Evolutionary conservation across 2,888 invertebrate species (phyloP), one percentile per base, ranked within the genome.

Genomic region (Pteria penguin): DNA sequence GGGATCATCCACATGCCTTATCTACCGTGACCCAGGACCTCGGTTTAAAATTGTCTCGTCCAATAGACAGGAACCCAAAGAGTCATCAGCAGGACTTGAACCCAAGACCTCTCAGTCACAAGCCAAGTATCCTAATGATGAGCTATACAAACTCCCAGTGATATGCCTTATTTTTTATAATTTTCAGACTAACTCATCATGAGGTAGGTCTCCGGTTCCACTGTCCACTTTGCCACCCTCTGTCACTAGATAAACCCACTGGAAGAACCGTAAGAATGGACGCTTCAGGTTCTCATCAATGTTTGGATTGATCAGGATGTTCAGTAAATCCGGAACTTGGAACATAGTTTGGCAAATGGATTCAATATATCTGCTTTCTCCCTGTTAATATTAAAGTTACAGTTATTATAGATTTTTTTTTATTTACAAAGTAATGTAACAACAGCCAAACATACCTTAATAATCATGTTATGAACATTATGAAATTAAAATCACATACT

Each of bases 311-410:
- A 87, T 91, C 33, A 91, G 78, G 11, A 91, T 87, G 65, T 86
- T 85, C 71, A 91, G 79, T 29, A 91, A 79, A 68, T 92, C 91
- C 0, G 87, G 80, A 27, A 90, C 86, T 65, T 83, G 86, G 84
- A 92, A 89, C 79, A 91, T 90, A 26, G 90, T 91, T 85, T 91
- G 91, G 79, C 91, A 91, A 75, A 92, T 90, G 3, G 91, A 91
- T 80, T 91, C 91, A 31, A 92, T 90, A 75, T 89, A 91, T 18
- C 89, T 83, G 80, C 91, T 91, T 78, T 91, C 91, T 8, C 91
- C 91, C 89, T 89, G 79, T 8, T 79, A 73, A 66, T 24, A 22
- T 24, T 55, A 4, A 0, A 24, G n/a, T n/a, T n/a, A n/a, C n/a
- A n/a, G n/a, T n/a, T n/a, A n/a, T n/a, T n/a, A n/a, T n/a, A n/a